Base-by-base conservation (phyloP, 2,113 vertebrate genomes). In the Scophthalmus maximus region DNA sequence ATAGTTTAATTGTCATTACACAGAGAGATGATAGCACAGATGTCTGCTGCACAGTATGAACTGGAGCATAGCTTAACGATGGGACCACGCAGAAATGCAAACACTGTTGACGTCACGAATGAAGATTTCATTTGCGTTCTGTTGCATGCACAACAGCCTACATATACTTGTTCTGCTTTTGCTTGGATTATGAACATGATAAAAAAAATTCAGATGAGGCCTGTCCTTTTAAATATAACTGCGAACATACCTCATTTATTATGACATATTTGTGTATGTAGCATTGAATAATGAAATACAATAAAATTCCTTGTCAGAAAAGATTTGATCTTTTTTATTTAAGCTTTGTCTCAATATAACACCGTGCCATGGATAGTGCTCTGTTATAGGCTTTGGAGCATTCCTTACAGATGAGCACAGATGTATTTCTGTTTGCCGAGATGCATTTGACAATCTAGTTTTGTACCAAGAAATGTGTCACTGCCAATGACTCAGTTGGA, bases 1-100 rank as follows among this genome's bases (percentile, higher is more conserved):
- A 32, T 6, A 14, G 15, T 20, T 42, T 68, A 44, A 57, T 73
- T 17, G 64, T 56, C 22, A 50, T 44, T 23, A 38, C 71, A 42
- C 53, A 56, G 26, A 52, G 47, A 66, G 47, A n/a, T n/a, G 26
- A 50, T 10, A 25, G 29, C 58, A 56, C 17, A 49, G 56, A 72
- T 60, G 6, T 65, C 40, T 62, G 27, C 46, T 73, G 38, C 52
- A 61, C 18, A 29, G 29, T 17, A 76, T 63, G 68, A 79, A 80
- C 26, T 83, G 57, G 56, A 76, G 79, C 81, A 27, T 62, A 74
- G 69, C 18, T 73, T 57, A 63, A 81, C 64, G 29, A 83, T 53
- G 32, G 44, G 4, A 46, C 32, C 22, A 59, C 52, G 52, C 14
- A 40, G 30, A 72, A 51, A 74, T 38, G 30, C 18, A 40, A 6